These are phyloP conservation scores for Pterobdella sp. DNA, from an alignment of 2,888 invertebrate species.

Conservation along the genomic window DNA sequence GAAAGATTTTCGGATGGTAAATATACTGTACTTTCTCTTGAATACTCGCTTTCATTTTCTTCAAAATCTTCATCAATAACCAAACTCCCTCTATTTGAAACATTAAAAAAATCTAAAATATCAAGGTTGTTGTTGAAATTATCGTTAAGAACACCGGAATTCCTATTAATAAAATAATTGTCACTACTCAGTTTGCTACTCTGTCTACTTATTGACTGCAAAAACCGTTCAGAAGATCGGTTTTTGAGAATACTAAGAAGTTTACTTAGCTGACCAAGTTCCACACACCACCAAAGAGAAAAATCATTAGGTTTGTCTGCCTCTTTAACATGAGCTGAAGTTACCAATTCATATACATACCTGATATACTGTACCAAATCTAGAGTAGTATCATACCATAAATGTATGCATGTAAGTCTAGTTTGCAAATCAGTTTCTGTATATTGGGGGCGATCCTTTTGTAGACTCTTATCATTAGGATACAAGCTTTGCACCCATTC, in stretches of 20 bases:
- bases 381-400: constrained; percentile 82
- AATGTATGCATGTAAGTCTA: constrained; percentile 70
- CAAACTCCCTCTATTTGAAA: neutral
- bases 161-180: neutral
- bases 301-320: constrained; percentile 39
- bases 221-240: neutral
- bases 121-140: constrained; percentile 8
- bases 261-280: constrained; percentile 36
- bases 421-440: constrained; percentile 61
- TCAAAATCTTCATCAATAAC: constrained; percentile 4
- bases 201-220: constrained; percentile 1
- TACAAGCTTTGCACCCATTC: constrained; percentile 72
- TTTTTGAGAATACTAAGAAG: constrained; percentile 26
- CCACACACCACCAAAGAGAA: constrained; percentile 47
- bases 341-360: constrained; percentile 54
- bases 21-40: neutral
- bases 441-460: constrained; percentile 64
- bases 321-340: constrained; percentile 22
- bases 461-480: constrained; percentile 74
- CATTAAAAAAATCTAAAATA: neutral
- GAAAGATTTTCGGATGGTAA: neutral
- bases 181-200: neutral
- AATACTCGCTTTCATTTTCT: constrained; percentile 12
- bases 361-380: constrained; percentile 59
- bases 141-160: neutral